These are phyloP conservation scores for Paracyclopina nana DNA, from an alignment of 1,140 invertebrate species.

Conservation along the genomic window DNA sequence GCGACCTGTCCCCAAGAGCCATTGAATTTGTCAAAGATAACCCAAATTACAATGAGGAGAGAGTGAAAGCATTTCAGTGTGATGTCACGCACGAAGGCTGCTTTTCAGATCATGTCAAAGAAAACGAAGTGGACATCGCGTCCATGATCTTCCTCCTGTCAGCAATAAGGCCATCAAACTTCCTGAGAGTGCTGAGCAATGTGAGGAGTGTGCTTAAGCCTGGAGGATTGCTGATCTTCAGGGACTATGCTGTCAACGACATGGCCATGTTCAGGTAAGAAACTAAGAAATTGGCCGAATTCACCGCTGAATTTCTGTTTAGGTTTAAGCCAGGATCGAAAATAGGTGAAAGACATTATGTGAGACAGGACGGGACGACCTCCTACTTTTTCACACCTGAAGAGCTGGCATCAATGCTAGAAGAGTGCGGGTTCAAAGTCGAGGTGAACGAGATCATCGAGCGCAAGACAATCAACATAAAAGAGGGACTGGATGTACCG, in stretches of 20 bases:
- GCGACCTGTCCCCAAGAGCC: slow-evolving; percentile 80
- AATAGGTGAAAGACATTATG: slow-evolving; percentile 82
- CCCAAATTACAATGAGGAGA: slow-evolving; percentile 36
- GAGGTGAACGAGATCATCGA: slow-evolving; percentile 50
- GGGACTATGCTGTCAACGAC: slow-evolving; percentile 96
- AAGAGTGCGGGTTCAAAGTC: slow-evolving; percentile 43
- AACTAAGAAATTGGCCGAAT: too few species aligned
- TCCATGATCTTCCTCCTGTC: slow-evolving; percentile 60
- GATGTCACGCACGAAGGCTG: slow-evolving; percentile 36
- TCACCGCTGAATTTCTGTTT: too few species aligned
- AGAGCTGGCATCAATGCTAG: slow-evolving; percentile 40
- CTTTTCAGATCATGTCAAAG: slow-evolving; percentile 17
- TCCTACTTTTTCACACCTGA: slow-evolving; percentile 60
- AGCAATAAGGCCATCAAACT: slow-evolving; percentile 56
- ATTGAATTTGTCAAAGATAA: slow-evolving; percentile 61
- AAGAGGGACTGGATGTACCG: slow-evolving; percentile 70
- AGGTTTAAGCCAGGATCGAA: slow-evolving; percentile 80
- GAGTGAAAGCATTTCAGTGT: slow-evolving; percentile 48
- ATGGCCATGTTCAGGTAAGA: slow-evolving; percentile 90
- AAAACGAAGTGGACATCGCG: slow-evolving; percentile 31
- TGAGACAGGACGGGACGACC: slow-evolving; percentile 91
- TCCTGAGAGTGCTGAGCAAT: slow-evolving; percentile 43
- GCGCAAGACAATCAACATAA: slow-evolving; percentile 67
- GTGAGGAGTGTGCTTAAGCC: slow-evolving; percentile 46
- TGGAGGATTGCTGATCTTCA: slow-evolving; percentile 63